Evolutionary conservation across 2,797 vertebrate genomes (phyloP).

Genomic region (Cyclopterus lumpus): DNA sequence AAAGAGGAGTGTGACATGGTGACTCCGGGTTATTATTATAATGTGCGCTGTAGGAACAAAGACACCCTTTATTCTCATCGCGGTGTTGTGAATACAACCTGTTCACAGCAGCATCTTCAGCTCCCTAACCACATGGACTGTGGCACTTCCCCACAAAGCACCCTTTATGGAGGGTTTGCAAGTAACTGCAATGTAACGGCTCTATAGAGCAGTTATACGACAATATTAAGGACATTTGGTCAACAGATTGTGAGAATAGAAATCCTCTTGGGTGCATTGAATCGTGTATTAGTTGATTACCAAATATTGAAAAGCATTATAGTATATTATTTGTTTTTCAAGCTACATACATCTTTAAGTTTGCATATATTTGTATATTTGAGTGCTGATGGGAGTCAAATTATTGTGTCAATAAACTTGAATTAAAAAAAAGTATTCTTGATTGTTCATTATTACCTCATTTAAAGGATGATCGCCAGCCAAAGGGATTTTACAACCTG

Average conservation of each 20-base stretch:
- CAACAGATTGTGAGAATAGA: not conserved
- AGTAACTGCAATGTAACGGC: conserved; percentile 7
- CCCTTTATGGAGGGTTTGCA: not conserved
- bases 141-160: conserved; percentile 7
- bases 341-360: not conserved
- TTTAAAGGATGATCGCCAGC: not conserved
- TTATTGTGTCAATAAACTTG: too few species aligned
- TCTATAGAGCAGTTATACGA: not conserved
- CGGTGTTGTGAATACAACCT: conserved; percentile 11
- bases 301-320: not conserved
- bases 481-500: not conserved
- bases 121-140: conserved; percentile 26
- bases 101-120: conserved; percentile 10
- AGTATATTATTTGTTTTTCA: not conserved
- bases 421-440: too few species aligned
- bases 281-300: not conserved
- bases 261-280: not conserved
- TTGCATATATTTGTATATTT: not conserved
- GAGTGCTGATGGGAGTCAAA: too few species aligned
- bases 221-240: too few species aligned
- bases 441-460: not conserved
- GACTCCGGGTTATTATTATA: conserved; percentile 7
- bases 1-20: conserved; percentile 5
- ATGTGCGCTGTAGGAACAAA: conserved; percentile 28
- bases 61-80: not conserved